Conservation (phyloP, 2,113 vertebrate species). For the Ondatra zibethicus region DNA sequence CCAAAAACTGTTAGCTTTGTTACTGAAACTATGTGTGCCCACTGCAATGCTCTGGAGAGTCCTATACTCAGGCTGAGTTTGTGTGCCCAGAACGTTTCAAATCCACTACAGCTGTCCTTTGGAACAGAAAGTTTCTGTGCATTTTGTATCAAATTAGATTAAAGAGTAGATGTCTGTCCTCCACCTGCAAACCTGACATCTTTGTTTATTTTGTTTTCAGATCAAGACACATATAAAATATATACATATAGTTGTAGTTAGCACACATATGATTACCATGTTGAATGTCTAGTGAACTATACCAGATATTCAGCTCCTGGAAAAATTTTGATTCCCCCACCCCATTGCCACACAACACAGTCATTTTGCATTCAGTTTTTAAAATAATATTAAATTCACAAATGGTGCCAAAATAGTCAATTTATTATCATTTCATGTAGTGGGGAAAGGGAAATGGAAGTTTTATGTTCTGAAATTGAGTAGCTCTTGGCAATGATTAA, state of each 20-base stretch:
- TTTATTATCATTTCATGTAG: not conserved
- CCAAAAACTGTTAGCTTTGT: not conserved
- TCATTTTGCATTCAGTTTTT: not conserved
- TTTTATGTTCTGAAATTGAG: not conserved
- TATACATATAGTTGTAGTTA: too few species aligned
- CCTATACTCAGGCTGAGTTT: not conserved
- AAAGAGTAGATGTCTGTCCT: not conserved
- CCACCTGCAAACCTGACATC: not conserved
- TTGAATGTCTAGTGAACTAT: not conserved
- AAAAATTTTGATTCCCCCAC: not conserved
- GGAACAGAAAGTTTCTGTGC: not conserved
- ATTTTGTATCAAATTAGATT: not conserved
- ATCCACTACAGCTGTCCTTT: not conserved
- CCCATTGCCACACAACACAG: too few species aligned
- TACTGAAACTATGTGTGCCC: not conserved
- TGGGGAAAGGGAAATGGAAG: not conserved
- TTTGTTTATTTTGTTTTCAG: not conserved
- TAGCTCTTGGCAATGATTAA: not conserved
- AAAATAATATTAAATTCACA: not conserved
- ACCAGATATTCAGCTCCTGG: fast-evolving
- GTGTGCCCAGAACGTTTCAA: not conserved
- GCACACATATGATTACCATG: not conserved
- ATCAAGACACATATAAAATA: not conserved
- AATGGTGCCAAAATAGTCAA: not conserved
- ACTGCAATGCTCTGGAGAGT: not conserved